A percentile compares a stretch with the other conserved stretches of the same genome.
Conservation (phyloP, 1,140 invertebrate species). For the Drosophila nikananu region DNA sequence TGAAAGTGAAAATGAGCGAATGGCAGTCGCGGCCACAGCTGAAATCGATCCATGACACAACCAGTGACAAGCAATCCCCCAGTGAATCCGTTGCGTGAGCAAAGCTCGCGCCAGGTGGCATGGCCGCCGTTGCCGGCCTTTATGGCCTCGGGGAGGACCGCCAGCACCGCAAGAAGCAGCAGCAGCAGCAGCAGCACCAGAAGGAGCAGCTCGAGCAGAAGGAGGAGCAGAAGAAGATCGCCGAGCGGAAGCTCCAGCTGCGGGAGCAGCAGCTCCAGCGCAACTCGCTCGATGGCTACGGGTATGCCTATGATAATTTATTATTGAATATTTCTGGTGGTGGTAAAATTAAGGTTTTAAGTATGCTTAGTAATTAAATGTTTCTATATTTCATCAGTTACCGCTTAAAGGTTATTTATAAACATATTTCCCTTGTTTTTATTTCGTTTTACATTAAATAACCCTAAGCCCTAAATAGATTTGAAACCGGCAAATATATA, state of each 20-base stretch:
- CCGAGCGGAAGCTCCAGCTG: constrained; percentile 75
- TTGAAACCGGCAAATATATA: not conserved
- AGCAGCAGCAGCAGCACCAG: constrained; percentile 82
- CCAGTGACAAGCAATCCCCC: constrained; percentile 35
- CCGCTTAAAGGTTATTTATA: not conserved
- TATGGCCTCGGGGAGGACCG: constrained; percentile 85
- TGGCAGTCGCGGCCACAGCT: constrained; percentile 28
- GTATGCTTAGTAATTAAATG: not conserved
- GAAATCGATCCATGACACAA: constrained; percentile 39
- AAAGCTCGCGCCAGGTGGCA: constrained; percentile 33
- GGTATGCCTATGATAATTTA: constrained; percentile 45
- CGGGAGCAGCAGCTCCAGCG: constrained; percentile 74
- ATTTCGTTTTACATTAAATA: not conserved
- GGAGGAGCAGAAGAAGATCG: constrained; percentile 82
- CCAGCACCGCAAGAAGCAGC: constrained; percentile 83
- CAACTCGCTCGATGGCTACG: constrained; percentile 77
- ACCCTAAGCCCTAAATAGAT: not conserved
- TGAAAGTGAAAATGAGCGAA: constrained; percentile 31
- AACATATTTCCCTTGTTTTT: not conserved
- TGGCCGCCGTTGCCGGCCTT: constrained; percentile 84
- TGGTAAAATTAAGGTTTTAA: not conserved
- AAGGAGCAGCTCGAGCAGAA: constrained; percentile 83
- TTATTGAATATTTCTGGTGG: not conserved
- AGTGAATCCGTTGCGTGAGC: constrained; percentile 22
- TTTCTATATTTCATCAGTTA: not conserved